Evolutionary conservation across 2,113 vertebrate genomes (phyloP).

Genomic region (Grus americana): DNA sequence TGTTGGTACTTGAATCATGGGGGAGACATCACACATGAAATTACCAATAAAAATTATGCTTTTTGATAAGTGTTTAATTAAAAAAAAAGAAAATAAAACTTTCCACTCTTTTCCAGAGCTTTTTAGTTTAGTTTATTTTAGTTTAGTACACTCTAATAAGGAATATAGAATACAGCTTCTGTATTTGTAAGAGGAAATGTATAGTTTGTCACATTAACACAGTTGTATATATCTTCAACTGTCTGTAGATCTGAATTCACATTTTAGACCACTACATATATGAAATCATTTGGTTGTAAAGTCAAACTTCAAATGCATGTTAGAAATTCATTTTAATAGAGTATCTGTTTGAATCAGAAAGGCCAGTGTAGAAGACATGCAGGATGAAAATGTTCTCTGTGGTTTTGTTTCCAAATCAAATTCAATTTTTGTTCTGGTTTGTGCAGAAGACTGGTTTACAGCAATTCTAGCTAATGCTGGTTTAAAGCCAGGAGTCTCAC

Average conservation of each 20-base stretch:
- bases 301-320: background rate
- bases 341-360: background rate
- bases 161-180: background rate
- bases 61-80: constrained; percentile 56
- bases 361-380: background rate
- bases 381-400: background rate
- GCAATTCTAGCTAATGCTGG: background rate
- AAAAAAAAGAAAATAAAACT: background rate
- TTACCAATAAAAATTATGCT: constrained; percentile 52
- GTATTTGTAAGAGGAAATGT: background rate
- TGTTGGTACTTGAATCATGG: constrained; percentile 25
- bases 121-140: constrained; percentile 2
- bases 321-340: constrained; percentile 23
- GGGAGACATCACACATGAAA: constrained; percentile 36
- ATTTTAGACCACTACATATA: background rate
- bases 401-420: background rate
- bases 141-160: constrained; percentile 6
- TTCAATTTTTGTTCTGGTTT: background rate
- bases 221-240: background rate
- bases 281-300: background rate
- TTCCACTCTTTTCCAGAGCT: background rate
- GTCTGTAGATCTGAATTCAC: background rate
- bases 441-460: background rate
- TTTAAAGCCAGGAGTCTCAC: background rate
- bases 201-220: background rate